Evolutionary conservation across 2,888 invertebrate genomes (phyloP), one percentile per base, ranked within the genome.

Genomic region (Norana najaformis): DNA sequence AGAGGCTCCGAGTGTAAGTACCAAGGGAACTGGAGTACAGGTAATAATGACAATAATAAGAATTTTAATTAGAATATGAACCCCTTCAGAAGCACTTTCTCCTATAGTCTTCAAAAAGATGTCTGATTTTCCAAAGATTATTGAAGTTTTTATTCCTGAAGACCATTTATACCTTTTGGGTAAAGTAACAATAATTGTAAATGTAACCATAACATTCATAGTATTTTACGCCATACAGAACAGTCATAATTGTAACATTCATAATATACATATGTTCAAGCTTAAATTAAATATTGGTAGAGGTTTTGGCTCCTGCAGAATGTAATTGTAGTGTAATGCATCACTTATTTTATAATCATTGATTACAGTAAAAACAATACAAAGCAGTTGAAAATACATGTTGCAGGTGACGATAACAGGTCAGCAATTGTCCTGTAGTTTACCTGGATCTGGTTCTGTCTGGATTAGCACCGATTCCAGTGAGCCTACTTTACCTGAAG

Each of bases 351-450:
- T 0, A 34, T 89, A 53, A 53, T 53, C 39, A 53, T 89, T 88
- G 30, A n/a, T 69, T 69, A n/a, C n/a, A 69, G 8, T 30, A n/a
- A 30, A 69, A 8, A 69, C 69, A 69, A 30, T n/a, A n/a, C 23
- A 18, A 53, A 82, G 37, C 83, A 20, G 47, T 91, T 88, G 82
- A 88, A 39, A 89, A 18, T 90, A 36, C 69, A 88, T 90, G n/a
- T 91, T 91, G 0, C 90, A 94, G 93, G 92, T 93, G 23, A 91
- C 90, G 83, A 92, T 94, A 85, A 93, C 93, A 23, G 94, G 94
- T 13, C 93, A 93, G 90, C 93, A 93, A 35, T 91, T 94, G 83
- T 93, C 93, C 38, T 93, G 94, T 91, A 18, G n/a, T 69, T 90
- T 38, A n/a, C 41, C 90, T 16, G 88, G 83, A 23, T 30, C 89